These are phyloP conservation scores for Dolichomitus sp. DNA, from an alignment of 2,888 invertebrate species.

Conservation along the genomic window DNA sequence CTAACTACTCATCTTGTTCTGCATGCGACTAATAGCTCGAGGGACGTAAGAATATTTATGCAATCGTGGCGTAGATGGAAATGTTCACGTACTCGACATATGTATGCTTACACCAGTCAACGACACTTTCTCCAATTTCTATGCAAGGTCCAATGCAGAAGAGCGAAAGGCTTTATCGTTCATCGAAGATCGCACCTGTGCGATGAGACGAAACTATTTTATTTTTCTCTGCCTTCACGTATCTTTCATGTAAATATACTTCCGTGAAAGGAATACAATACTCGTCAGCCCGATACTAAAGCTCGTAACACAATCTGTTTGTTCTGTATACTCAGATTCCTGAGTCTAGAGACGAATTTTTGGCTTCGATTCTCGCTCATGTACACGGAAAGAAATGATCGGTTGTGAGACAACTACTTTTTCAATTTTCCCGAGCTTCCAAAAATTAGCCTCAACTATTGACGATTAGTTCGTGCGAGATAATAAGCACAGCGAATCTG, in stretches of 20 bases:
- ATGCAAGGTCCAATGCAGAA: neutral
- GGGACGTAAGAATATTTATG: neutral
- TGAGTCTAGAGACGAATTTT: constrained; percentile 31
- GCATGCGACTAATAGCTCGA: constrained; percentile 8
- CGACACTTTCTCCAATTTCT: constrained; percentile 33
- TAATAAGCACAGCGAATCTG: no score
- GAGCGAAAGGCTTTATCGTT: neutral
- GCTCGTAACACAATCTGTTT: constrained; percentile 41
- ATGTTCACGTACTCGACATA: neutral
- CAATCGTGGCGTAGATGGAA: constrained; percentile 2
- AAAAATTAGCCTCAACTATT: no score
- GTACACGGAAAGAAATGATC: no score
- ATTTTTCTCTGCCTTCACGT: neutral
- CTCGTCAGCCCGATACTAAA: constrained; percentile 2
- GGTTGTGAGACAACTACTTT: no score
- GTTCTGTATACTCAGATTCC: neutral
- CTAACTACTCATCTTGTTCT: constrained; percentile 28
- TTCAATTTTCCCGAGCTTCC: no score
- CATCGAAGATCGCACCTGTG: constrained; percentile 15
- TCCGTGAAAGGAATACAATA: constrained; percentile 22
- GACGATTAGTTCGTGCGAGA: no score
- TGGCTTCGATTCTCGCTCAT: constrained; percentile 38
- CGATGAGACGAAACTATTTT: neutral
- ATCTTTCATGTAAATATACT: neutral
- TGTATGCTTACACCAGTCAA: neutral